Conservation (phyloP, 1,140 invertebrate genomes). For the Drosophila melanica region DNA sequence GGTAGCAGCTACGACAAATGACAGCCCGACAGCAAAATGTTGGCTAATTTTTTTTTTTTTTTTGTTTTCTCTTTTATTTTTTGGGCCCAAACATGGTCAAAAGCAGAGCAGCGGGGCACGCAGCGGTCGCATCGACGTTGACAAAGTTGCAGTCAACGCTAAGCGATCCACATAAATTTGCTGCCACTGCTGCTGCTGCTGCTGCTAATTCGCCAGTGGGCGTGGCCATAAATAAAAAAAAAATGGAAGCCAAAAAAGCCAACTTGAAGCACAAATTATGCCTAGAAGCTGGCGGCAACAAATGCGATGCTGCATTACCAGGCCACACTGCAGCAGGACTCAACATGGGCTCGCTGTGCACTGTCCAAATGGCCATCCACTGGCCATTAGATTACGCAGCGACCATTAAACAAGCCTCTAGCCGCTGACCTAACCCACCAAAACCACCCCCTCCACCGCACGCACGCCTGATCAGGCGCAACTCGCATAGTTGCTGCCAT, state of each 20-base stretch:
- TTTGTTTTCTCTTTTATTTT: conserved; percentile 22
- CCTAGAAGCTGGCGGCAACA: conserved; percentile 29
- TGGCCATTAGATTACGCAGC: conserved; percentile 66
- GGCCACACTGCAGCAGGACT: not conserved
- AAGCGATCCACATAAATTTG: conserved; percentile 38
- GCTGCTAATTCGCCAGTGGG: conserved; percentile 34
- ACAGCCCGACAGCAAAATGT: conserved; percentile 63
- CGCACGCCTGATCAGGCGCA: conserved; percentile 48
- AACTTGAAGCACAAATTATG: conserved; percentile 44
- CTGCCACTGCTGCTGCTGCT: not conserved
- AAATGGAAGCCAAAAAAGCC: conserved; percentile 1
- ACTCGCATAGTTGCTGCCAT: conserved; percentile 41
- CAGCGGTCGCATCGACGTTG: conserved; percentile 33
- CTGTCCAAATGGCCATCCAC: conserved; percentile 48
- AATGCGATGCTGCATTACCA: conserved; percentile 64
- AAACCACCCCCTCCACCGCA: conserved; percentile 28
- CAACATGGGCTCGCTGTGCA: conserved; percentile 2
- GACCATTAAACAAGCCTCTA: conserved; percentile 62
- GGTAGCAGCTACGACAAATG: conserved; percentile 56
- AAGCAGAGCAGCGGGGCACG: too few relatives aligned
- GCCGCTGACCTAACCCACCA: conserved; percentile 14
- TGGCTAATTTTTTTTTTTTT: conserved; percentile 67
- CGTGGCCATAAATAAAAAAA: conserved; percentile 44
- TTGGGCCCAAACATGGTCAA: not conserved
- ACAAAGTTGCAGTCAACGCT: conserved; percentile 47